These are phyloP conservation scores for Lamellibrachia satsuma DNA, from an alignment of 2,888 invertebrate genomes.

Conservation along the genomic window DNA sequence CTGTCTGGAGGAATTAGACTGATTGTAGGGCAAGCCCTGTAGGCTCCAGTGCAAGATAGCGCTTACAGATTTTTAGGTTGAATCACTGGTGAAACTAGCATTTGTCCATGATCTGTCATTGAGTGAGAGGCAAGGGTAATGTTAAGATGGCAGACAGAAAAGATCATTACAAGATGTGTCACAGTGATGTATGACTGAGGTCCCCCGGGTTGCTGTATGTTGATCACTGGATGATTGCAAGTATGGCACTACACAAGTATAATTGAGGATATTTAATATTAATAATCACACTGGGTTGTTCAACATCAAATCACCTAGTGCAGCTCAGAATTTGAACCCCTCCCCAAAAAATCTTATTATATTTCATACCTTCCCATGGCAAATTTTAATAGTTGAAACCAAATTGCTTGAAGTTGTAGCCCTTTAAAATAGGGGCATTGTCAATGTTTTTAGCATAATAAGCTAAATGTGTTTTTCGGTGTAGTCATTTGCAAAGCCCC, in stretches of 20 bases:
- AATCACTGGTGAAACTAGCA: background rate
- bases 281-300: background rate
- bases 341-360: background rate
- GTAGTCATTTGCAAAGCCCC: background rate
- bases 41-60: background rate
- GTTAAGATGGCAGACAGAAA: background rate
- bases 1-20: background rate
- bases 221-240: background rate
- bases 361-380: background rate
- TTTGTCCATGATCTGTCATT: constrained; percentile 1
- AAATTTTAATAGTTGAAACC: background rate
- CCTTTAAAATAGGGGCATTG: background rate
- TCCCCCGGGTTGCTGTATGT: background rate
- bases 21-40: background rate
- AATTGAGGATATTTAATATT: background rate
- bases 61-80: background rate
- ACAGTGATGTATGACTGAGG: background rate
- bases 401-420: background rate
- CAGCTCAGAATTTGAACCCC: background rate
- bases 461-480: background rate
- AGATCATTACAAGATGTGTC: background rate
- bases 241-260: background rate
- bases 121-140: background rate
- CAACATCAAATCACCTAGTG: background rate
- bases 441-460: background rate